These are phyloP conservation scores for Theretra japonica DNA, from an alignment of 2,888 invertebrate species.

Conservation along the genomic window DNA sequence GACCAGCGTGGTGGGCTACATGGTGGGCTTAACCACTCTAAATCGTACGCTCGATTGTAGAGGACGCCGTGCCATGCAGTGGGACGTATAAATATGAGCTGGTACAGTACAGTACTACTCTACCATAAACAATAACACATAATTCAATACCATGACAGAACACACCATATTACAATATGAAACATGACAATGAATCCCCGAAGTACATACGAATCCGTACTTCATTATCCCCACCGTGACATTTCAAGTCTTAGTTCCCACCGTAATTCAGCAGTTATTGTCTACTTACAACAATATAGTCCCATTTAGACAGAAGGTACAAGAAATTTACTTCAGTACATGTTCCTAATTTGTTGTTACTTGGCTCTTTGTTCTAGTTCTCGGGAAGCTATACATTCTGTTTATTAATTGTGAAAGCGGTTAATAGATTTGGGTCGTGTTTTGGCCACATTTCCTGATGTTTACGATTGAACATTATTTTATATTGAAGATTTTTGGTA, in stretches of 20 bases:
- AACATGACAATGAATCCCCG: neutral
- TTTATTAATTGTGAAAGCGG: slow-evolving; percentile 1
- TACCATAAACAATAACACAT: neutral
- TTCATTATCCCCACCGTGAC: slow-evolving; percentile 16
- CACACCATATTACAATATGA: neutral
- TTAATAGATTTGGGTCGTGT: neutral
- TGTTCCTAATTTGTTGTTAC: slow-evolving; percentile 8
- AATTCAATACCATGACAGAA: neutral
- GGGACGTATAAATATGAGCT: too few relatives aligned
- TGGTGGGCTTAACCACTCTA: too few relatives aligned
- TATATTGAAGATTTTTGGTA: neutral
- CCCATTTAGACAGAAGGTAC: slow-evolving; percentile 15
- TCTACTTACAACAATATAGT: slow-evolving; percentile 10
- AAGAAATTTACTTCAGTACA: slow-evolving; percentile 24
- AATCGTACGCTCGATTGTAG: too few relatives aligned
- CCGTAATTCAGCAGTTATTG: slow-evolving; percentile 23
- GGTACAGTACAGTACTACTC: too few relatives aligned
- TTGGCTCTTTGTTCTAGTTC: slow-evolving; percentile 13
- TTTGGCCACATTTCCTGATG: neutral
- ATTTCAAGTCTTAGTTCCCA: slow-evolving; percentile 19
- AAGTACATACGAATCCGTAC: neutral
- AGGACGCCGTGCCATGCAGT: too few relatives aligned
- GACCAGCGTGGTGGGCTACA: too few relatives aligned
- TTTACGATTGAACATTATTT: neutral
- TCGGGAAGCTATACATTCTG: slow-evolving; percentile 19